Evolutionary conservation across 2,888 invertebrate genomes (phyloP).

Genomic region (Asteroscopus sphinx): DNA sequence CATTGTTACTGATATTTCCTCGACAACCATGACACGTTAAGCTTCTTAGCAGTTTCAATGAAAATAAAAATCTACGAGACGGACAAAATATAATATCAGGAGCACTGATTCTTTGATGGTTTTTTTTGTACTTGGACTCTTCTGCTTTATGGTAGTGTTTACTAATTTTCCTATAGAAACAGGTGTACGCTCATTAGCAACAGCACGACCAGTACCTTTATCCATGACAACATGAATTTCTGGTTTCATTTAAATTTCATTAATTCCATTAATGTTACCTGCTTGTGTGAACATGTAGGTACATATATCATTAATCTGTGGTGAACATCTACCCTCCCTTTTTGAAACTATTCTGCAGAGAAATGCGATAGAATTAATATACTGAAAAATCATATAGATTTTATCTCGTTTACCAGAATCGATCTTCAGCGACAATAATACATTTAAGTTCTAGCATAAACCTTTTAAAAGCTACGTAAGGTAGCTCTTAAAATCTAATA

Average conservation of each 20-base stretch:
- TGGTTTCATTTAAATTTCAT: no score
- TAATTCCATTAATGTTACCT: no score
- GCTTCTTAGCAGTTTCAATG: slow-evolving; percentile 11
- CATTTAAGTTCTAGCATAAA: slow-evolving; percentile 11
- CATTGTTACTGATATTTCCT: slow-evolving; percentile 20
- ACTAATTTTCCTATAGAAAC: background rate
- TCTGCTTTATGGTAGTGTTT: background rate
- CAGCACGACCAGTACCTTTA: background rate
- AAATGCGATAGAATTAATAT: no score
- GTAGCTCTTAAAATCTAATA: slow-evolving; percentile 41
- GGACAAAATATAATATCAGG: background rate
- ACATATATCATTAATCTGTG: no score
- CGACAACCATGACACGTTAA: slow-evolving; percentile 14
- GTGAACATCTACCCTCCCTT: no score
- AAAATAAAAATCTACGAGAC: slow-evolving; percentile 10
- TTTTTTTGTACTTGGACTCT: background rate
- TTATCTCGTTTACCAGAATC: background rate
- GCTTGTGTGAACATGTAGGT: no score
- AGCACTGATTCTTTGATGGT: background rate
- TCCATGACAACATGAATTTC: background rate
- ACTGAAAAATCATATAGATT: no score
- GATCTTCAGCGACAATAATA: background rate
- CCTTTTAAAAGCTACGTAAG: slow-evolving; percentile 8
- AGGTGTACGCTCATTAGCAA: background rate
- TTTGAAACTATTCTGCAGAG: no score